Percentiles rank a stretch among this genome's conserved stretches.
phyloP scores from a whole-genome alignment of 2,797 vertebrate genomes.

The Petrocephalus schoutedeni region DNA sequence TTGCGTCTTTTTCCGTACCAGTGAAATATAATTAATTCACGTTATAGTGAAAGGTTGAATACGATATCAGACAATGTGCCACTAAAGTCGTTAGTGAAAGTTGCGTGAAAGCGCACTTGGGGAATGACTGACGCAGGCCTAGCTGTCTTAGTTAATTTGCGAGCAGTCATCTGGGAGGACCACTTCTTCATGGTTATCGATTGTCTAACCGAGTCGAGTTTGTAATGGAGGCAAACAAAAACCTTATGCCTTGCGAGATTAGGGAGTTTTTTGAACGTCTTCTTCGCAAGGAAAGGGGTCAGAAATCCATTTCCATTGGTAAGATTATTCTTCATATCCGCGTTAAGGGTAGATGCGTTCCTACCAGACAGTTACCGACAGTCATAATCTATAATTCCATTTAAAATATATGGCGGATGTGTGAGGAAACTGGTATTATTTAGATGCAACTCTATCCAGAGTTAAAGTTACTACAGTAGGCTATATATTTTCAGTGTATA shows the following conservation, averaged over 20 bases:
- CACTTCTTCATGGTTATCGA: slow-evolving; percentile 9
- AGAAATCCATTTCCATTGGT: slow-evolving; percentile 20
- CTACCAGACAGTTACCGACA: not conserved
- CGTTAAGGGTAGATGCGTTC: not conserved
- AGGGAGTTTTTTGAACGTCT: not conserved
- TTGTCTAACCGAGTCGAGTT: not conserved
- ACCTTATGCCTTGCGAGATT: slow-evolving; percentile 7
- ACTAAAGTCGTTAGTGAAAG: not conserved
- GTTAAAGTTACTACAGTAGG: not conserved
- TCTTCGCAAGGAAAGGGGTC: not conserved
- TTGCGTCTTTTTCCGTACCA: not conserved
- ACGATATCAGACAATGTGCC: not conserved
- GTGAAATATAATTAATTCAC: not conserved
- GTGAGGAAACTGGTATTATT: slow-evolving; percentile 16
- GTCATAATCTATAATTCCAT: not conserved
- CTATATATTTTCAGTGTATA: not conserved
- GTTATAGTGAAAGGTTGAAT: not conserved
- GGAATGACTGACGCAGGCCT: not conserved
- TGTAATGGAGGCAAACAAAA: not conserved
- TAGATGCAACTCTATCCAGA: slow-evolving; percentile 2
- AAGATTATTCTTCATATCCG: slow-evolving; percentile 7
- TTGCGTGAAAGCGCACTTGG: not conserved
- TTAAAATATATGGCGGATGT: not conserved
- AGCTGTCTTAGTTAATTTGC: slow-evolving; percentile 12
- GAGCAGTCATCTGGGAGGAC: slow-evolving; percentile 11